Evolutionary conservation across 2,888 invertebrate species (phyloP), one percentile per base, ranked within the genome.

Genomic region (Coelinius sp.): DNA sequence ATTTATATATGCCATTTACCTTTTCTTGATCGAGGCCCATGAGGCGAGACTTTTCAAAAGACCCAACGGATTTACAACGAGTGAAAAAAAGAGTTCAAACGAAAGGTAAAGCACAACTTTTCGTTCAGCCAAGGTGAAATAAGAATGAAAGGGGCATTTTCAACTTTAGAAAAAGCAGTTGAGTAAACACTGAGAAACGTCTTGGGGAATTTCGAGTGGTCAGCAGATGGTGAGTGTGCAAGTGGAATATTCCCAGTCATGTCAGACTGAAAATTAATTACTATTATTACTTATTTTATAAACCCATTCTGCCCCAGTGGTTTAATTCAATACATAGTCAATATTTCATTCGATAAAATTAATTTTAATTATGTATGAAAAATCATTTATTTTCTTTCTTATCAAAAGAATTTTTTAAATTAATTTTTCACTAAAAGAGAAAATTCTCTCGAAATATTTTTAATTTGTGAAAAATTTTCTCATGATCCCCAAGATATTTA

Each of bases 11-110:
- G 31, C 12, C 10, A 59, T 31, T 35, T 35, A 8, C 8, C 20
- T 12, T 35, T 35, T 35, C 20, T 59, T 31, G 59, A 59, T 59
- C 59, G 31, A 59, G 31, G 17, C 20, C 59, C 35, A 20, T 59
- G 59, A 59, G 31, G 59, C 31, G 59, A 31, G 46, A 14, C 46
- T 7, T 59, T 59, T 59, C 59, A 31, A 59, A 59, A 59, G 31
- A 59, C 31, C 25, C 59, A 35, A 53, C 25, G 24, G 53, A 35
- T 31, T 59, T 59, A 17, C 59, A 59, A 25, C 31, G 35, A 35
- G 20, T 59, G 35, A 35, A 35, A 35, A 35, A 35, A 59, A 31
- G 59, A 59, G 35, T 25, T 59, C 59, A 59, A 59, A 59, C 59
- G 59, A 59, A 59, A 27, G 27, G 35, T 27, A 14, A 24, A 53